Percentiles rank a stretch among this genome's conserved stretches.
phyloP scores from a whole-genome alignment of 2,797 vertebrate species.

The Enteromius radiatus region DNA sequence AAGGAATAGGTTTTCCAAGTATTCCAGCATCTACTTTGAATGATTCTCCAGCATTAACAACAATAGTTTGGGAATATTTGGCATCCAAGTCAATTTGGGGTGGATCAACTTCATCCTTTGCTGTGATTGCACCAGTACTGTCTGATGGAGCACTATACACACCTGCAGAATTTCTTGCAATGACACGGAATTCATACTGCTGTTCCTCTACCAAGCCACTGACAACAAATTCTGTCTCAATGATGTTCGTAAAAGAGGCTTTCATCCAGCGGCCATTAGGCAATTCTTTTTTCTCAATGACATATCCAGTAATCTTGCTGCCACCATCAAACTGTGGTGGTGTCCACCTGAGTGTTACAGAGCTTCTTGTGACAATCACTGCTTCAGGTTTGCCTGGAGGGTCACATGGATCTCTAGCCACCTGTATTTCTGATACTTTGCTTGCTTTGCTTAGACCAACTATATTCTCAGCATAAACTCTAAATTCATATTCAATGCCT shows the following conservation, averaged over 20 bases:
- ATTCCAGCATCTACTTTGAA: conserved; percentile 90
- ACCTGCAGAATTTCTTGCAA: conserved; percentile 94
- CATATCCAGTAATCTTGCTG: conserved; percentile 94
- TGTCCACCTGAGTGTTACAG: conserved; percentile 93
- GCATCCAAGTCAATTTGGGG: conserved; percentile 93
- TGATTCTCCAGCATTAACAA: conserved; percentile 91
- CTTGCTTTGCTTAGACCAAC: conserved; percentile 93
- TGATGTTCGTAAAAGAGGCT: conserved; percentile 94
- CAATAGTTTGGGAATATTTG: conserved; percentile 88
- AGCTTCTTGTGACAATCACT: conserved; percentile 91
- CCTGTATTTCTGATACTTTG: conserved; percentile 90
- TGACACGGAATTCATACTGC: conserved; percentile 94
- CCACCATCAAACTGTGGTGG: conserved; percentile 94
- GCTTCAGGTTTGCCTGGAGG: conserved; percentile 94
- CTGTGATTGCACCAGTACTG: conserved; percentile 93
- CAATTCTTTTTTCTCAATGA: conserved; percentile 94
- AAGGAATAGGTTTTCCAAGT: conserved; percentile 91
- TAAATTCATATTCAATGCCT: conserved; percentile 98
- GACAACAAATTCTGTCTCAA: conserved; percentile 92
- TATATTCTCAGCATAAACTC: conserved; percentile 96
- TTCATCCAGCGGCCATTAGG: conserved; percentile 98
- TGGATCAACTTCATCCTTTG: conserved; percentile 95
- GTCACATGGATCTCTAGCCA: conserved; percentile 94
- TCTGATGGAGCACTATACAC: conserved; percentile 92
- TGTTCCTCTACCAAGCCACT: conserved; percentile 92